These are phyloP conservation scores for Bergia sp. DNA, from an alignment of 92 coral and sea anemone genomes.

Conservation along the genomic window DNA sequence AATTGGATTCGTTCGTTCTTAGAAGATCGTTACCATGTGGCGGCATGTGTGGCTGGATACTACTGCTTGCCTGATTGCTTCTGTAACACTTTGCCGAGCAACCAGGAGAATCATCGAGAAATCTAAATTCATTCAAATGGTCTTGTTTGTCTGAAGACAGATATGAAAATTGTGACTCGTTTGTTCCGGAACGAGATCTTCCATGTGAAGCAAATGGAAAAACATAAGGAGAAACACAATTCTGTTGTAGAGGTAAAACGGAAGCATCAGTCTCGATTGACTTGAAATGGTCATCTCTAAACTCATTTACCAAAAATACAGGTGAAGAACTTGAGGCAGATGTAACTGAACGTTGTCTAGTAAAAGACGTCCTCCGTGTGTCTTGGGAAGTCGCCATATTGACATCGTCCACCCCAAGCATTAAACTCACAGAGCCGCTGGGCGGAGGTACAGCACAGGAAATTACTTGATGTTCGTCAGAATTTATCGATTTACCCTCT, in stretches of 20 bases:
- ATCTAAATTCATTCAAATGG: neutral
- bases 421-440: neutral
- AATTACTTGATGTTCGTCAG: neutral
- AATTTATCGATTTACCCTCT: neutral
- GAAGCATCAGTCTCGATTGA: slow-evolving; percentile 4
- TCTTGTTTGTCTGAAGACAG: neutral
- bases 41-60: no score
- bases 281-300: neutral
- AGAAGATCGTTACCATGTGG: neutral
- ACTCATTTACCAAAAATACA: neutral
- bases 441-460: neutral
- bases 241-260: slow-evolving; percentile 15
- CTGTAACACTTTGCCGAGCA: neutral
- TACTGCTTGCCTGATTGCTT: no score
- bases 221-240: neutral
- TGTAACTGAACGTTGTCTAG: neutral
- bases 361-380: neutral
- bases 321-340: slow-evolving; percentile 1
- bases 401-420: neutral
- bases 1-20: neutral
- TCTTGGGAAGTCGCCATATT: neutral
- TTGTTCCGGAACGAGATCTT: slow-evolving; percentile 23
- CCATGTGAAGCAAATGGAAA: neutral
- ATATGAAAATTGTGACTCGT: slow-evolving; percentile 8
- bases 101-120: neutral